Conservation (phyloP, 2,888 invertebrate species). For the Thalpophila matura region DNA sequence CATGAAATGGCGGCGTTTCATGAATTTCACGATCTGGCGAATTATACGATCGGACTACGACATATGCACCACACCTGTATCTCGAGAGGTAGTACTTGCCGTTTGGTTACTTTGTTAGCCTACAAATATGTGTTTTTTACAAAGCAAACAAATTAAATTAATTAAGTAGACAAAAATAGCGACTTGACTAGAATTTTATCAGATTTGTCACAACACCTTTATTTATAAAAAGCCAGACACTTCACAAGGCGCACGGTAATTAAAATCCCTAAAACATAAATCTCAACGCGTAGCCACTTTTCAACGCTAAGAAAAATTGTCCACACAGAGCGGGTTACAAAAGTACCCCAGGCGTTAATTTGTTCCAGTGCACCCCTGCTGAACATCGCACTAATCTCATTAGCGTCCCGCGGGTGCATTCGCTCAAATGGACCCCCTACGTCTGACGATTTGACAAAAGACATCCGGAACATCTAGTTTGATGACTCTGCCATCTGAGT, state of each 20-base stretch:
- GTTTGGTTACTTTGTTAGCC: too few species aligned
- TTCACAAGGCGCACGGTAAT: conserved; percentile 3
- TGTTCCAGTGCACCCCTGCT: conserved; percentile 68
- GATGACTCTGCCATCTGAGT: conserved; percentile 35
- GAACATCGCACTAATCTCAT: conserved; percentile 76
- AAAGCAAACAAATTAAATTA: too few species aligned
- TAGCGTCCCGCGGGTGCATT: conserved; percentile 71
- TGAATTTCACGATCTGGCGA: too few species aligned
- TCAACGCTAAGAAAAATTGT: conserved; percentile 40
- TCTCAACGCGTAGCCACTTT: conserved; percentile 31
- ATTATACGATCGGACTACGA: too few species aligned
- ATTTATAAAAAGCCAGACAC: not conserved
- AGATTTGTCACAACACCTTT: conserved; percentile 1
- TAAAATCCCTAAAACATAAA: conserved; percentile 33
- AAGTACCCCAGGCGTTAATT: conserved; percentile 68
- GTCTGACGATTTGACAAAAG: conserved; percentile 72
- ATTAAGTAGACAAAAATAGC: too few species aligned
- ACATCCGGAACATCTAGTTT: conserved; percentile 60
- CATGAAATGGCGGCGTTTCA: too few species aligned
- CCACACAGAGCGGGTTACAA: conserved; percentile 28
- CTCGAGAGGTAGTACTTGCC: too few species aligned
- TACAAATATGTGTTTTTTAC: too few species aligned
- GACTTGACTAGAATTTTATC: not conserved
- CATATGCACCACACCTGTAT: too few species aligned
- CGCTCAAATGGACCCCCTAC: conserved; percentile 73